phyloP scores from a whole-genome alignment of 2,797 vertebrate species.

The Enteromius paludinosus region DNA sequence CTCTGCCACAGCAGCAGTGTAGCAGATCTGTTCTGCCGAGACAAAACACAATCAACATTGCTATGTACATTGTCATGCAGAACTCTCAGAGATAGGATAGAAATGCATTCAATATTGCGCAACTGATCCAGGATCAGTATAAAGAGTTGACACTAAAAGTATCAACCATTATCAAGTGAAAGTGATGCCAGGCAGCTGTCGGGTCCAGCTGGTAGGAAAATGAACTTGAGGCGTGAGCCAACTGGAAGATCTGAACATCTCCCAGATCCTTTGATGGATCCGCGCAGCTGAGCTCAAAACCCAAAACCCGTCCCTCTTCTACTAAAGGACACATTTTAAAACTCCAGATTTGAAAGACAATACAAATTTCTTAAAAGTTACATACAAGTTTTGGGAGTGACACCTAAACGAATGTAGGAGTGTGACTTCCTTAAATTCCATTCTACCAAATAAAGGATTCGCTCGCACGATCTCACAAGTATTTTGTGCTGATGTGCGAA shows the following conservation, averaged over 20 bases:
- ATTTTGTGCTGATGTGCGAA: background rate
- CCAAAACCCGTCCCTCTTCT: background rate
- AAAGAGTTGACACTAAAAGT: background rate
- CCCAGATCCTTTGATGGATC: constrained; percentile 44
- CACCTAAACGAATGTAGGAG: background rate
- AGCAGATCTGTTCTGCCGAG: background rate
- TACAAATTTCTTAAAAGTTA: background rate
- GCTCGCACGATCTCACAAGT: background rate
- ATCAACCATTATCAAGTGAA: constrained; percentile 13
- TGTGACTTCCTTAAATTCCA: background rate
- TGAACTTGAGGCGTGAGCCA: constrained; percentile 9
- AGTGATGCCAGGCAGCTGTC: constrained; percentile 53
- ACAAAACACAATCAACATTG: background rate
- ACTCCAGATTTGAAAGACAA: background rate
- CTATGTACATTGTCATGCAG: background rate
- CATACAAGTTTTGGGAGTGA: background rate
- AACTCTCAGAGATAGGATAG: background rate
- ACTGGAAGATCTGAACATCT: constrained; percentile 34
- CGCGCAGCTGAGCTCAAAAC: constrained; percentile 42
- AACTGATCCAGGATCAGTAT: constrained; percentile 17
- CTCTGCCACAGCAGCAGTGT: background rate
- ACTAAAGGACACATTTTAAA: background rate
- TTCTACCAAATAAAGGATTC: background rate
- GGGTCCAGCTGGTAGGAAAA: constrained; percentile 48
- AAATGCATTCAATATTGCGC: background rate